These are phyloP conservation scores for Acanthisitta chloris DNA, from an alignment of 2,113 vertebrate species.

Conservation along the genomic window DNA sequence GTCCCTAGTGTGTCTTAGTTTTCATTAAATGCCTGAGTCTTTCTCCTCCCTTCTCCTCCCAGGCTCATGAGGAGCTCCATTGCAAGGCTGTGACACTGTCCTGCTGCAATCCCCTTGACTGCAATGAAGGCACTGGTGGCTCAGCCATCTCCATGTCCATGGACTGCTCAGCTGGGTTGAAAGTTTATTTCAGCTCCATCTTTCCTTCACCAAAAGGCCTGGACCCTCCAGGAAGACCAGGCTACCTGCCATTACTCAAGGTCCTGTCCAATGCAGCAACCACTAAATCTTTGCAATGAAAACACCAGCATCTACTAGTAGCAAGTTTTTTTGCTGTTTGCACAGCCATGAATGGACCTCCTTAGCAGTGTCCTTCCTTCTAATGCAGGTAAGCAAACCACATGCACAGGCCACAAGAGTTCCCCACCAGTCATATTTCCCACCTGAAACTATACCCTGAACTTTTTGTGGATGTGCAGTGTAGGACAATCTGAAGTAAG, in stretches of 20 bases:
- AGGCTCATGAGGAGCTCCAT: rapidly evolving
- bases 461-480: neutral
- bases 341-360: neutral
- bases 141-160: neutral
- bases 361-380: neutral
- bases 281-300: neutral
- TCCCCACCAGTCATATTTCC: rapidly evolving
- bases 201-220: neutral
- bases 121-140: rapidly evolving
- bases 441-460: neutral
- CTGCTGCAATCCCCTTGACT: neutral
- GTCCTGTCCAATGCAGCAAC: neutral
- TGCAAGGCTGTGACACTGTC: neutral
- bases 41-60: neutral
- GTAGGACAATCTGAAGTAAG: neutral
- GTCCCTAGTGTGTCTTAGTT: neutral
- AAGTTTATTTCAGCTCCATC: neutral
- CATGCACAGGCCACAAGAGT: neutral
- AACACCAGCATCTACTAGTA: neutral
- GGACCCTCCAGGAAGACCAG: neutral
- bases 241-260: neutral
- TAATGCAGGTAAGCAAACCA: neutral
- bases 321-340: neutral
- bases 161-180: neutral
- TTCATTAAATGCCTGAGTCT: neutral